Evolutionary conservation across 2,797 vertebrate genomes (phyloP), one percentile per base, ranked within the genome.

Genomic region (Acestrorhynchus altus): DNA sequence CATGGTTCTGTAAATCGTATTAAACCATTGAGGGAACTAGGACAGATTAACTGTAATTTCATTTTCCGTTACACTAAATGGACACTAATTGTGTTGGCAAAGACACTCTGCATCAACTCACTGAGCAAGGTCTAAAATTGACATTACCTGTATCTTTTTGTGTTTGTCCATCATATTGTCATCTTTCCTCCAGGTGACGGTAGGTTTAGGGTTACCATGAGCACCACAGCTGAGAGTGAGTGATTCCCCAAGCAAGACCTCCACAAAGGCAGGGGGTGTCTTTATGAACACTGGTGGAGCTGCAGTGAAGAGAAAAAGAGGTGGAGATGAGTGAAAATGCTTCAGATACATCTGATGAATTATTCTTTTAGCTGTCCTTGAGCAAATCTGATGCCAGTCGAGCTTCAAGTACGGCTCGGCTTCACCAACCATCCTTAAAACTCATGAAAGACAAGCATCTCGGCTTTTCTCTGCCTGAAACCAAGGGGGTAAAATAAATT

Each of bases 271-370:
- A 0, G 98, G 96, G 0, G 97, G 96, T 0, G 91, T 96, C 89
- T 95, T 94, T 86, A 94, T 91, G 79, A 99, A 97, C 54, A 93
- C 89, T 44, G 97, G 98, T 47, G 98, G 96, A 1, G 96, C 98
- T 99, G 81, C 0, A 89, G 86, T 72, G 83, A 67, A 86, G 39
- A 78, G 18, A 65, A 18, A 35, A 24, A 52, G 8, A 35, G 2
- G 22, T 52, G 60, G 22, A 47, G 5, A 47, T 0, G 28, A 49
- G 24, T 57, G 35, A n/a, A 47, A 4, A 9, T 61, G 5, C 2
- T 46, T 46, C 46, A 46, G 46, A 8, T 12, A 3, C 22, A 56
- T 52, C 8, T 9, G 6, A 49, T 49, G 15, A 1, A 49, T 46
- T 28, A 35, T 35, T 28, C 28, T 15, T 12, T 31, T 28, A 60